phyloP scores from a whole-genome alignment of 2,113 vertebrate genomes.

The Lepisosteus oculatus region DNA sequence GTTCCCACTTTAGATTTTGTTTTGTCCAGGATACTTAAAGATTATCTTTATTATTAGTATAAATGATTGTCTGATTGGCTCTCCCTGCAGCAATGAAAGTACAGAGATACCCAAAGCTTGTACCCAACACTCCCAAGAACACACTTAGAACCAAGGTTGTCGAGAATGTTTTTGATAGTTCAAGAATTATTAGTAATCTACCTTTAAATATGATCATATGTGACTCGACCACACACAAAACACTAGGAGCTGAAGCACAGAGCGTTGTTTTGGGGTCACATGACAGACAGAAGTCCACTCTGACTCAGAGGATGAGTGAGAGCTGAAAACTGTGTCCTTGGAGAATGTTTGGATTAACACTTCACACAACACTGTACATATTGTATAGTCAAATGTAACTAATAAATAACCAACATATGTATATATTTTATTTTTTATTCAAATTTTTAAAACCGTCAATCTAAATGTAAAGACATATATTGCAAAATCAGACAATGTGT shows the following conservation, averaged over 20 bases:
- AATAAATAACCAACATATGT: too few species aligned
- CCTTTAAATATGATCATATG: conserved; percentile 78
- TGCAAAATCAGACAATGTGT: too few species aligned
- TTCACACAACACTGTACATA: too few species aligned
- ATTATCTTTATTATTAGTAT: conserved; percentile 45
- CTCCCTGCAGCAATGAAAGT: conserved; percentile 49
- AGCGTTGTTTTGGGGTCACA: background rate
- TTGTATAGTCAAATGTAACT: too few species aligned
- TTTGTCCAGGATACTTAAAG: conserved; percentile 28
- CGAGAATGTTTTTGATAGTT: conserved; percentile 65
- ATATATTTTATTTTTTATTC: too few species aligned
- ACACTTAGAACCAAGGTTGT: conserved; percentile 66
- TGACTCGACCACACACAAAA: conserved; percentile 70
- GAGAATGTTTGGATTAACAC: background rate
- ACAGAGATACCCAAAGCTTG: conserved; percentile 51
- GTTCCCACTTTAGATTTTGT: too few species aligned
- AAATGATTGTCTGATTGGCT: conserved; percentile 44
- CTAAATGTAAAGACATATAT: too few species aligned
- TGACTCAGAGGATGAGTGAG: background rate
- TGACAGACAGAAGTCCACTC: background rate
- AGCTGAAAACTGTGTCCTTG: background rate
- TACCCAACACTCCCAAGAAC: conserved; percentile 76
- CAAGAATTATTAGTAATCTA: conserved; percentile 66
- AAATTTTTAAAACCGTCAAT: too few species aligned
- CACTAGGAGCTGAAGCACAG: background rate